phyloP scores from a whole-genome alignment of 2,113 vertebrate genomes.

The Sturnus vulgaris region DNA sequence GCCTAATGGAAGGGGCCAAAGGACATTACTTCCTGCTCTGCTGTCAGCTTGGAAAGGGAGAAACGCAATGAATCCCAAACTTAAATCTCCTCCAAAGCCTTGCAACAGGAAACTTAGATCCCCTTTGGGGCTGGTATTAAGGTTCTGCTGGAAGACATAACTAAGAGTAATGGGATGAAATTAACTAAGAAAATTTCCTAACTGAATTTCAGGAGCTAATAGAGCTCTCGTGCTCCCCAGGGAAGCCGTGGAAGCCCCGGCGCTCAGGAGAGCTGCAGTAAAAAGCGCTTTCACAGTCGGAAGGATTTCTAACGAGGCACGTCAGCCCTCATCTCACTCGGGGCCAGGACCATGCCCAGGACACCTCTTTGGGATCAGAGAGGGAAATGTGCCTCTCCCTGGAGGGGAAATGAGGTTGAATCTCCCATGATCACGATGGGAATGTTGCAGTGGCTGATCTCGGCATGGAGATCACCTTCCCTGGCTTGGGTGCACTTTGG shows the following conservation, averaged over 20 bases:
- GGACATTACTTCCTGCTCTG: constrained; percentile 61
- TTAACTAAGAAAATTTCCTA: constrained; percentile 67
- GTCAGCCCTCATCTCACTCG: neutral
- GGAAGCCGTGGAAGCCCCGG: constrained; percentile 50
- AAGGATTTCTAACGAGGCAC: constrained; percentile 42
- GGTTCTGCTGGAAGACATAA: constrained; percentile 60
- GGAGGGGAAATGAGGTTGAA: rapidly evolving
- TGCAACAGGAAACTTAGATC: constrained; percentile 59
- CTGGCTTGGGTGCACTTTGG: rapidly evolving
- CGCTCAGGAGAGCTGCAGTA: constrained; percentile 35
- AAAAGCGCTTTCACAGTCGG: constrained; percentile 11
- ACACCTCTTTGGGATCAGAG: rapidly evolving
- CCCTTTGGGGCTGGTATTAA: constrained; percentile 46
- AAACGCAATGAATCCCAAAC: constrained; percentile 55
- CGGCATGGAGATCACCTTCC: rapidly evolving
- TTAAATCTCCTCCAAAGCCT: constrained; percentile 51
- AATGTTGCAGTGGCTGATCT: neutral
- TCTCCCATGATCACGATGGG: neutral
- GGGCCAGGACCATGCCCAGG: constrained; percentile 12
- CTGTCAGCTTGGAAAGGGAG: constrained; percentile 28
- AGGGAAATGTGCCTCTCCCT: neutral
- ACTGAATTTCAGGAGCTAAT: constrained; percentile 65
- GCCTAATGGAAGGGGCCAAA: constrained; percentile 43
- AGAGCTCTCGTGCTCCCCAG: constrained; percentile 51
- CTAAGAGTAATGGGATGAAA: constrained; percentile 68